Evolutionary conservation across 2,113 vertebrate genomes (phyloP).

Genomic region (Platichthys stellatus): DNA sequence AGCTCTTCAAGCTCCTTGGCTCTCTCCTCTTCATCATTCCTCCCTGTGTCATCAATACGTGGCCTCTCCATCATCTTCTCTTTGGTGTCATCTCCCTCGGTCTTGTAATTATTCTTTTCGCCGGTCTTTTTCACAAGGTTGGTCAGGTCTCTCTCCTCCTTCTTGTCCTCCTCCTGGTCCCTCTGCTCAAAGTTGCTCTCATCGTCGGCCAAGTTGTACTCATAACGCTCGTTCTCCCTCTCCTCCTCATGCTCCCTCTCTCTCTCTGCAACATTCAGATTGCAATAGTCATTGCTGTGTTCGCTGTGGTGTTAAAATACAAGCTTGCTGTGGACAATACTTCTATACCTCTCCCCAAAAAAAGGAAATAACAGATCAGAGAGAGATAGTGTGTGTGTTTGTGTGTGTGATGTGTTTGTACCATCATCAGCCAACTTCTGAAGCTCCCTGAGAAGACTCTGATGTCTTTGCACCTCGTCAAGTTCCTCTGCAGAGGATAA

Average conservation of each 20-base stretch:
- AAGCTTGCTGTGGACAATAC: not conserved
- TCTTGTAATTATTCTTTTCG: slow-evolving; percentile 26
- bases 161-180: slow-evolving; percentile 53
- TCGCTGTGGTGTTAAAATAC: not conserved
- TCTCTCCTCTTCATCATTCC: slow-evolving; percentile 56
- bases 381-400: too few species aligned
- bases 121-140: slow-evolving; percentile 9
- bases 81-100: slow-evolving; percentile 38
- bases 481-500: slow-evolving; percentile 71
- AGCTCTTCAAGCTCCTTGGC: slow-evolving; percentile 73
- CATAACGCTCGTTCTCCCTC: slow-evolving; percentile 45
- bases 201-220: slow-evolving; percentile 58
- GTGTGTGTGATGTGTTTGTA: slow-evolving; percentile 34
- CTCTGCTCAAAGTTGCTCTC: slow-evolving; percentile 52
- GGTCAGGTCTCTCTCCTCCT: slow-evolving; percentile 40
- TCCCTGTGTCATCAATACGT: slow-evolving; percentile 51
- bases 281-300: not conserved
- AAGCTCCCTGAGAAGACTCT: slow-evolving; percentile 83
- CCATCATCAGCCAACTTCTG: slow-evolving; percentile 82
- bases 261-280: slow-evolving; percentile 67
- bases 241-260: slow-evolving; percentile 53
- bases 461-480: slow-evolving; percentile 79
- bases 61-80: slow-evolving; percentile 58
- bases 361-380: too few species aligned
- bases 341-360: too few species aligned